Base-by-base conservation (phyloP, 2,888 invertebrate species). In the Apodemia duryi region DNA sequence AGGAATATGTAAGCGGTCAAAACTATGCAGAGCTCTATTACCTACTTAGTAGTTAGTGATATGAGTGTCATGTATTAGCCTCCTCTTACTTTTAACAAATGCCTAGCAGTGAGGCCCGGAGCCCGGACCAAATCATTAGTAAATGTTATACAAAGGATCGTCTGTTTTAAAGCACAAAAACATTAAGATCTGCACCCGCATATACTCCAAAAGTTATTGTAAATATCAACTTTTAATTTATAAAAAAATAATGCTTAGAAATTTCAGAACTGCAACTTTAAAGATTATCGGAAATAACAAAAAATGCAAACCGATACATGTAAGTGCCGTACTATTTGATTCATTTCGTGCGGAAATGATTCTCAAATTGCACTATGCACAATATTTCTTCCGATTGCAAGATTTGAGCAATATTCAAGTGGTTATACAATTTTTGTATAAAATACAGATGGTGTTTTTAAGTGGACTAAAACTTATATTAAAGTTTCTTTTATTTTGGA, bases 321-420 rank as follows among this genome's bases (percentile, higher is more conserved):
- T 82, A 78, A 78, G 54, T 54, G 54, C 29, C 21, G 3, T 7
- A 80, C 84, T 84, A 85, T 91, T 89, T 81, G 80, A 75, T 71
- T 74, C 74, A 82, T 79, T 82, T 86, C 88, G 83, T 83, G 89
- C 90, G 91, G 91, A 91, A 89, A 87, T 85, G 80, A 82, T 81
- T 88, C 90, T 91, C 90, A 87, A 88, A 89, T 91, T 91, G 89
- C 91, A 87, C 81, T 11, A 6, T 32, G 83, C 77, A 74, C 76
- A 80, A 76, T 79, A 78, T 76, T 81, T 80, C 84, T 87, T 87
- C 85, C 85, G 86, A 86, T 85, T 83, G 77, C 77, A 67, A 74
- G 76, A 75, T 69, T 73, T 71, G 66, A 69, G 67, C 68, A 69
- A 72, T 71, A 69, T 71, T 68, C 65, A 68, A 69, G 72, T 67